Percentiles rank a stretch among this genome's conserved stretches.
Conservation (phyloP, 1,140 invertebrate genomes). For the Penaeus vannamei region DNA sequence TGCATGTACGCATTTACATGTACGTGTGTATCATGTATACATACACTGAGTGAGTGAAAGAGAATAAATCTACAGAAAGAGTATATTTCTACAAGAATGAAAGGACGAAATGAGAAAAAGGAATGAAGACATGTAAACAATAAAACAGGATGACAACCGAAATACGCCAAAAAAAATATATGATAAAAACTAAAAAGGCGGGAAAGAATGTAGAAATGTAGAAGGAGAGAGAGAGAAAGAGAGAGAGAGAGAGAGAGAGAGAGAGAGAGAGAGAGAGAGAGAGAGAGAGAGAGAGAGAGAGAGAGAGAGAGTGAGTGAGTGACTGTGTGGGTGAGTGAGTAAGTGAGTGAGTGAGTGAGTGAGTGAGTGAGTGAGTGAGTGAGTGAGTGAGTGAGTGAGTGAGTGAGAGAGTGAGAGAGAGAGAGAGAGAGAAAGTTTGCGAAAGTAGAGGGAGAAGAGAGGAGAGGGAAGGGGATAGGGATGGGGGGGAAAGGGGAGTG, state of each 20-base stretch:
- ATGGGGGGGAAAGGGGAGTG: too few relatives aligned
- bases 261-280: neutral
- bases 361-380: conserved; percentile 27
- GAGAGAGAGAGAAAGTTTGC: neutral
- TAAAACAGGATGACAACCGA: too few relatives aligned
- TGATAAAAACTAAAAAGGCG: too few relatives aligned
- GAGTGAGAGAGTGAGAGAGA: neutral
- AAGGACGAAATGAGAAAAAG: too few relatives aligned
- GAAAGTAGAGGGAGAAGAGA: too few relatives aligned
- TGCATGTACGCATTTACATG: neutral
- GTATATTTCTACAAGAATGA: neutral
- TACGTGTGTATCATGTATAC: conserved; percentile 22
- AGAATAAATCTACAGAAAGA: too few relatives aligned
- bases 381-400: conserved; percentile 10
- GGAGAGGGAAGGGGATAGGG: too few relatives aligned
- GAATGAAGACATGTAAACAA: too few relatives aligned
- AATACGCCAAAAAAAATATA: too few relatives aligned
- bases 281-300: neutral
- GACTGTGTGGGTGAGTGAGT: neutral
- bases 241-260: conserved; percentile 11
- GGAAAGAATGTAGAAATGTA: neutral
- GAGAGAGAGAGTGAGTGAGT: neutral
- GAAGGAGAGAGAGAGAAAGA: neutral
- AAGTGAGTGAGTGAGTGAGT: too few relatives aligned
- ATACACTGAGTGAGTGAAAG: too few relatives aligned